A percentile compares a stretch with the other conserved stretches of the same genome.
phyloP scores from a whole-genome alignment of 2,113 vertebrate species.

The Abramis brama region DNA sequence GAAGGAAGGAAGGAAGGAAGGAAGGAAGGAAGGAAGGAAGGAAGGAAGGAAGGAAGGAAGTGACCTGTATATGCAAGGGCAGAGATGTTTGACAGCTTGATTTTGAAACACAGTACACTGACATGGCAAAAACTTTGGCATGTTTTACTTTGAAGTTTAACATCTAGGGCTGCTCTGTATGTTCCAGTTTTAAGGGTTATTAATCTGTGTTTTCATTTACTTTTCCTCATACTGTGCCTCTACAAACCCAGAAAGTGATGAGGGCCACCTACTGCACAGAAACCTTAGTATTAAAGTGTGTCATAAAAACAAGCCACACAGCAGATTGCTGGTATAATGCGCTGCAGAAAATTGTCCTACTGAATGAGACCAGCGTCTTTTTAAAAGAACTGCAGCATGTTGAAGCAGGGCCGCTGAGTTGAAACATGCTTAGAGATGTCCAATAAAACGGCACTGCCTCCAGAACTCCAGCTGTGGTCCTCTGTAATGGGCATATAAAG shows the following conservation, averaged over 20 bases:
- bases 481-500: conserved; percentile 36
- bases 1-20: too few relatives aligned
- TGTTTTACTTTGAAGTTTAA: conserved; percentile 1
- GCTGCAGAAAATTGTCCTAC: conserved; percentile 6
- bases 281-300: background rate
- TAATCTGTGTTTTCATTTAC: conserved; percentile 24
- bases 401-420: conserved; percentile 17
- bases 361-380: background rate
- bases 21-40: too few relatives aligned
- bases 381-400: conserved; percentile 11
- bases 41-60: too few relatives aligned
- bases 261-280: conserved; percentile 23
- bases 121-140: background rate
- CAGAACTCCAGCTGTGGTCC: conserved; percentile 31
- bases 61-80: too few relatives aligned
- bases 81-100: too few relatives aligned
- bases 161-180: background rate
- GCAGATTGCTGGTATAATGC: background rate
- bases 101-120: background rate
- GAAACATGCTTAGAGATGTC: conserved; percentile 25
- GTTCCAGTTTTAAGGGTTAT: background rate
- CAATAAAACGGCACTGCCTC: conserved; percentile 34
- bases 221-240: conserved; percentile 22
- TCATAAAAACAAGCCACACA: conserved; percentile 21
- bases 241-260: conserved; percentile 37